Evolutionary conservation across 1,140 invertebrate genomes (phyloP), one percentile per base, ranked within the genome.

Genomic region (Stegodyphus mimosarum): DNA sequence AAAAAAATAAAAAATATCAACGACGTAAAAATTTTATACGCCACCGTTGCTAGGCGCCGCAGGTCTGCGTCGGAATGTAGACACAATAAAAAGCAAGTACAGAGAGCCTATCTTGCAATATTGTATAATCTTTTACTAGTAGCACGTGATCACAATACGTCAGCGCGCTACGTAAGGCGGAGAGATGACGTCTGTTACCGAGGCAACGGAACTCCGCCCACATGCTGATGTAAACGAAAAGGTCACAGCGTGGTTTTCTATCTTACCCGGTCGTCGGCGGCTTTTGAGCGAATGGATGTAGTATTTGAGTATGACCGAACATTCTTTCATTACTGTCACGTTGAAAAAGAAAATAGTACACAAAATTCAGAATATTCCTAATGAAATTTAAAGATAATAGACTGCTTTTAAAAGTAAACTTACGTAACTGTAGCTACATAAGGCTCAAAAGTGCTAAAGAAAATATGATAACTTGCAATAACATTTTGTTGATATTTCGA

Each of bases 131-230:
- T 83, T 83, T 52, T 52, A 50, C 51, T 17, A 50, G 70, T 71
- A 60, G 80, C 80, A 83, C 80, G 80, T 83, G 80, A 83, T 83
- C 80, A 15, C 55, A 71, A 18, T 83, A 83, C 80, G 80, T 83
- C 80, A 83, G 63, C 33, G 55, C 3, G 55, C 3, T 74, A 74
- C 80, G 80, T 83, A 53, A 83, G 77, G 67, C 17, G 18, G 51
- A 53, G 48, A 7, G n/a, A 72, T 81, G 78, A 81, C 78, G 78
- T 83, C 48, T 50, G 80, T 83, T 83, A 60, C 71, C 80, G 60
- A n/a, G 80, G 80, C 70, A 83, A 74, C 80, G 6, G 63, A 17
- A 60, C 80, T 66, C 80, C 71, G 53, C 80, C 80, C 55, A 53
- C 71, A 66, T 74, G 17, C 18, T 64, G 67, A 71, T 71, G 77